Base-by-base conservation (phyloP, 2,113 vertebrate species). In the Rhinichthys klamathensis region DNA sequence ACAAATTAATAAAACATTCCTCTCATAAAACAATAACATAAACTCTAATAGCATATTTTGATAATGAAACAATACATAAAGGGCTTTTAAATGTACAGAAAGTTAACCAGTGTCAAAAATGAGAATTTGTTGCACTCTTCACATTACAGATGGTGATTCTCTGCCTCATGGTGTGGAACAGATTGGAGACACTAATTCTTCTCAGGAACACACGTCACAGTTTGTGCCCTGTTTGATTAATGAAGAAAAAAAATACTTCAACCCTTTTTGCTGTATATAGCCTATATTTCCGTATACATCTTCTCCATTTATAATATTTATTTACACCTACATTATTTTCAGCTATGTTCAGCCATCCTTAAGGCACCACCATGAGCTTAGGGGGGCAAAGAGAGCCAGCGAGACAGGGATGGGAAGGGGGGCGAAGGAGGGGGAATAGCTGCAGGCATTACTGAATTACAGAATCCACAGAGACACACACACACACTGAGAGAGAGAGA, bases 371-470 rank as follows among this genome's bases (percentile, higher is more conserved):
- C 6, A 49, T 84, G 32, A 84, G 84, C 54, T 88, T 78, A 61
- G 67, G 46, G 61, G 83, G 76, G 78, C 60, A 60, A 84, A 63
- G 61, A 73, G 83, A 54, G 54, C 67, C 44, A n/a, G 81, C 0
- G 32, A 60, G 83, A 27, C 49, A 49, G 30, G 16, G 65, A 11
- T n/a, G 67, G 65, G 41, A 10, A 41, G 35, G 35, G 49, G 72
- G 67, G 75, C 8, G 21, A 61, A 84, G 81, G 83, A 69, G 80
- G 35, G 25, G 58, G 65, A 21, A 61, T 85, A 85, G 87, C 89
- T 90, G 91, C 90, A 88, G 86, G 90, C 86, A 74, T 89, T 82
- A 86, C 75, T 87, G 88, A 88, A 89, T 80, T 63, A 80, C 82
- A 73, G 77, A 87, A 79, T 88, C 81, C 51, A 51, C n/a, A 82